Evolutionary conservation across 2,797 vertebrate species (phyloP), one percentile per base, ranked within the genome.

Genomic region (Menidia menidia): DNA sequence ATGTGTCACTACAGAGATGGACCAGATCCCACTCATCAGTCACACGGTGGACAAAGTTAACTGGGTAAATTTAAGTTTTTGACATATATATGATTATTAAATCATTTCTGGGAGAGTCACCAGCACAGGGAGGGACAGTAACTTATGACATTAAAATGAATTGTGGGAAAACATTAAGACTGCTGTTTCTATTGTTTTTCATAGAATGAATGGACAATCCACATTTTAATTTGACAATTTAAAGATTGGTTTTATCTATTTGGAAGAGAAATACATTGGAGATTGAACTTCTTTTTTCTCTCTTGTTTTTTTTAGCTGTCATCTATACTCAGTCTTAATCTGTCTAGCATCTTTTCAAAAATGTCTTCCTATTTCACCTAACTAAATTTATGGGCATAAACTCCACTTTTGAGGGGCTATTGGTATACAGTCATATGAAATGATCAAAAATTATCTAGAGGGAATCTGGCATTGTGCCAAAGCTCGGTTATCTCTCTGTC

Each of bases 331-430:
- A n/a, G 4, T 25, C 47, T 19, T 48, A 9, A 48, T 48, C 47
- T 18, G 15, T 48, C 45, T 50, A 18, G 47, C 47, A 63, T 73
- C 55, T 52, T 77, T 33, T 9, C n/a, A 2, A 30, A 53, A 53
- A 68, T 58, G 13, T 12, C 43, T 59, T 30, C 31, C 60, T 57
- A 78, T 16, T 66, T 65, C n/a, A 14, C 19, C 19, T 64, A 18
- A 35, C 33, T 57, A 68, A 43, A 57, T 55, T 69, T 16, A 64
- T 32, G 55, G 43, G 15, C 39, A 62, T 43, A 12, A 57, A 52
- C 50, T 54, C 5, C 15, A 45, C 18, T 60, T 77, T 44, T 57
- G 43, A 70, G 32, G 35, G 12, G 4, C 52, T n/a, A 5, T 33
- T 3, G 16, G n/a, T 4, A 14, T 19, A 56, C 57, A 61, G 55